Conservation (phyloP, 30 jellyfish, hydroid and myxozoan genomes). For the Catostylus mosaicus region DNA sequence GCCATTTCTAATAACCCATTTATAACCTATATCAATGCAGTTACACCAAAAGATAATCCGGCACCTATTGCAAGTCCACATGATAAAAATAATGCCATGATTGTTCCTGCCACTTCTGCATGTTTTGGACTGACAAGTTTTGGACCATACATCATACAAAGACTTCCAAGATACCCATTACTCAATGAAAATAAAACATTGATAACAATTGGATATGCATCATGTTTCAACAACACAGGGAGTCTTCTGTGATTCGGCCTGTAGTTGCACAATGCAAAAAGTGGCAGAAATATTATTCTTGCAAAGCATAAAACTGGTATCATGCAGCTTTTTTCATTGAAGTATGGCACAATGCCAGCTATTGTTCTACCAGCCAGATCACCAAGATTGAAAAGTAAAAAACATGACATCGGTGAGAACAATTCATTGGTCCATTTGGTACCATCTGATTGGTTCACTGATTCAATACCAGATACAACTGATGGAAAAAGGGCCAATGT, state of each 20-base stretch:
- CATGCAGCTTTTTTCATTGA: slow-evolving; percentile 64
- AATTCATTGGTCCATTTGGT: slow-evolving; percentile 79
- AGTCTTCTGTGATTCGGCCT: slow-evolving; percentile 30
- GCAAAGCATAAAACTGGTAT: slow-evolving; percentile 72
- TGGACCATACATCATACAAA: slow-evolving; percentile 99
- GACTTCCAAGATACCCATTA: slow-evolving; percentile 97
- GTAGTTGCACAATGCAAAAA: slow-evolving; percentile 84
- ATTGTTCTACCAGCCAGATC: slow-evolving; percentile 88
- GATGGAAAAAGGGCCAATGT: slow-evolving; percentile 92
- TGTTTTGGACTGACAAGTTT: slow-evolving; percentile 79
- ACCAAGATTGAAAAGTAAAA: slow-evolving; percentile 85
- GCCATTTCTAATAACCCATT: no score
- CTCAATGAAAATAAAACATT: slow-evolving; percentile 68
- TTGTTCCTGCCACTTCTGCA: slow-evolving; percentile 96
- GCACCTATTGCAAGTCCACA: slow-evolving; percentile 96
- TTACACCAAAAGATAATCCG: slow-evolving; percentile 88
- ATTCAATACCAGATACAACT: slow-evolving; percentile 71
- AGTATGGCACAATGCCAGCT: slow-evolving; percentile 88
- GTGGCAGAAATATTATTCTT: slow-evolving; percentile 85
- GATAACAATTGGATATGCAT: slow-evolving; percentile 83
- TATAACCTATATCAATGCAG: slow-evolving; percentile 45
- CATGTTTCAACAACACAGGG: slow-evolving; percentile 75
- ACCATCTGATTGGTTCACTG: slow-evolving; percentile 70
- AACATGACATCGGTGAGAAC: slow-evolving; percentile 81
- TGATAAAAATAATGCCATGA: slow-evolving; percentile 90